A percentile compares a stretch with the other conserved stretches of the same genome.
phyloP scores from a whole-genome alignment of 2,888 invertebrate genomes.

The Drosophila nr. medialis region DNA sequence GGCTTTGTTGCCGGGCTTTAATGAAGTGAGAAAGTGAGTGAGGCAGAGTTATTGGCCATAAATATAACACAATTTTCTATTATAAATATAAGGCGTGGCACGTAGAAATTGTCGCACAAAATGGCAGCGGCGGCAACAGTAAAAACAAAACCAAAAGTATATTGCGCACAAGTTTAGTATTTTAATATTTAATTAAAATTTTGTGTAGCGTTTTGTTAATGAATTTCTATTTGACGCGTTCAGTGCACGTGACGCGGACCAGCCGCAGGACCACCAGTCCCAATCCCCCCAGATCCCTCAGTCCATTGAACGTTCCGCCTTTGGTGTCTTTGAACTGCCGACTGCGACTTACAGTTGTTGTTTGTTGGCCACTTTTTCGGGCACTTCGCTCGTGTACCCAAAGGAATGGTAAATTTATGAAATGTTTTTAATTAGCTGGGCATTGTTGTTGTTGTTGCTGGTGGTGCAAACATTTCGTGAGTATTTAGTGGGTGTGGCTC shows the following conservation, averaged over 20 bases:
- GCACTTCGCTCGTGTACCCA: slow-evolving; percentile 50
- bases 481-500: slow-evolving; percentile 4
- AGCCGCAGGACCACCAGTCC: slow-evolving; percentile 50
- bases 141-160: slow-evolving; percentile 28
- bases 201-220: slow-evolving; percentile 79
- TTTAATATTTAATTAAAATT: slow-evolving; percentile 79
- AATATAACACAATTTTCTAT: slow-evolving; percentile 58
- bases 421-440: slow-evolving; percentile 75
- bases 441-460: slow-evolving; percentile 34
- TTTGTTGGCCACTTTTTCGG: slow-evolving; percentile 51
- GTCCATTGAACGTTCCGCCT: slow-evolving; percentile 12
- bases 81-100: slow-evolving; percentile 25
- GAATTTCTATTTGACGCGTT: slow-evolving; percentile 76
- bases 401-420: slow-evolving; percentile 74
- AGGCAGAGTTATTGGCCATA: slow-evolving; percentile 36
- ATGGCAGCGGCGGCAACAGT: neutral
- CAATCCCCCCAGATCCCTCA: neutral
- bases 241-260: slow-evolving; percentile 67
- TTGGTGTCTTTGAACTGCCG: slow-evolving; percentile 39
- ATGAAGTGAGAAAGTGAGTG: slow-evolving; percentile 18
- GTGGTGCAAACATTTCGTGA: neutral
- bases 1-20: slow-evolving; percentile 51
- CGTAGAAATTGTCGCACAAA: slow-evolving; percentile 51
- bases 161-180: slow-evolving; percentile 70
- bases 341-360: slow-evolving; percentile 45